Base-by-base conservation (phyloP, 2,113 vertebrate genomes). In the Vidua macroura region DNA sequence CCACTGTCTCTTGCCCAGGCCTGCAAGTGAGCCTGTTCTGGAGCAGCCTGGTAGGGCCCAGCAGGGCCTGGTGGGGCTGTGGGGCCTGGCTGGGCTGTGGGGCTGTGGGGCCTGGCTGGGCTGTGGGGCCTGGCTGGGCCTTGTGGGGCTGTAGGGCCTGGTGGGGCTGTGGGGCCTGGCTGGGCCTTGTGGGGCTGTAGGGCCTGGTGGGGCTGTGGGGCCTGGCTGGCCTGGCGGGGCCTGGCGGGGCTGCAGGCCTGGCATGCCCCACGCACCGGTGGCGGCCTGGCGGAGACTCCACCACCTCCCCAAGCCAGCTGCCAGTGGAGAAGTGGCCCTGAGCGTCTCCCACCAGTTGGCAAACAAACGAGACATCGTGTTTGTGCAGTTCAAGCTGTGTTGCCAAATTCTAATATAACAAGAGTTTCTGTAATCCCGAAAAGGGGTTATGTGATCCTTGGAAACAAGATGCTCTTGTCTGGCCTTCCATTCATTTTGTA, bases 401-500 rank as follows among this genome's bases (percentile, higher is more conserved):
- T 96, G 95, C 96, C 96, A 97, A 95, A 75, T 84, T 58, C 88
- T 96, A 96, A 95, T 88, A 88, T 83, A 88, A 88, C 25, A 68
- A 96, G 93, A 75, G 88, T 90, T 92, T 83, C 75, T 96, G 76
- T 93, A 95, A 90, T 94, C 88, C 90, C 3, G 0, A 93, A 86
- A 94, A 96, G 76, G 83, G 86, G 73, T 33, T 93, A 16, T 90
- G 86, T 93, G 92, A 96, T 86, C 92, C 86, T 83, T 96, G 92
- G 95, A 96, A 96, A 95, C 83, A 81, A 93, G 90, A 88, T 68
- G 89, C 93, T 81, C 94, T 84, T 92, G 92, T 93, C 95, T 93
- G 93, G 95, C 92, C 93, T 96, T 96, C 95, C 93, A 94, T 72
- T 90, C 92, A 35, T 93, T 97, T 93, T 93, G 88, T 88, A 92